Evolutionary conservation across 2,797 vertebrate genomes (phyloP).

Genomic region (Bovichtus diacanthus): DNA sequence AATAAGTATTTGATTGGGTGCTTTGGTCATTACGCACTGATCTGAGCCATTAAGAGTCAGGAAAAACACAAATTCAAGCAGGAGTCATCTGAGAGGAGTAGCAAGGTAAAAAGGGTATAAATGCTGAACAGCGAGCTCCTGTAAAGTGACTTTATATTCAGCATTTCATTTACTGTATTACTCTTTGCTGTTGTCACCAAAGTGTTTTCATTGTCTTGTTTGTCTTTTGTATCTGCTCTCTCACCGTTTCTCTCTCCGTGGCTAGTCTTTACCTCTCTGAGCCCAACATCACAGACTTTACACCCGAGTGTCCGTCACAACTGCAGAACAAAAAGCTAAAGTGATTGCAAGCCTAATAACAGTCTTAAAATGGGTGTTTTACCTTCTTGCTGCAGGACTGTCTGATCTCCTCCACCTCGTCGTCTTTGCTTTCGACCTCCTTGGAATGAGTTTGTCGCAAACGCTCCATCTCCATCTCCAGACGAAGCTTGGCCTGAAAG

Average conservation of each 20-base stretch:
- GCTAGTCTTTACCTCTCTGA: background rate
- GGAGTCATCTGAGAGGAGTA: fast-evolving
- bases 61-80: background rate
- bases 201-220: background rate
- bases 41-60: background rate
- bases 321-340: background rate
- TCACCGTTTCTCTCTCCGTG: background rate
- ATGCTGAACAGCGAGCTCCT: background rate
- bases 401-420: slow-evolving; percentile 96
- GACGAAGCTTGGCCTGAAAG: slow-evolving; percentile 91
- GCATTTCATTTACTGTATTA: background rate
- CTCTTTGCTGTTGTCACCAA: background rate
- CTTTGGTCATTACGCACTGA: background rate
- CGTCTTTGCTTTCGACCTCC: slow-evolving; percentile 95
- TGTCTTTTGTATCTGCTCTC: background rate
- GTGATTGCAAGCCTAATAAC: background rate
- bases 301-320: too few species aligned
- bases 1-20: background rate
- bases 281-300: background rate
- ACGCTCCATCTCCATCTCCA: slow-evolving; percentile 99
- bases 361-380: background rate
- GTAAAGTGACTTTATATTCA: background rate
- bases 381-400: slow-evolving; percentile 98
- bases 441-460: slow-evolving; percentile 95
- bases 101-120: background rate